Percentiles rank a stretch among this genome's conserved stretches.
These are phyloP conservation scores for Hypolimnas misippus DNA, from an alignment of 2,888 invertebrate species.

Conservation along the genomic window DNA sequence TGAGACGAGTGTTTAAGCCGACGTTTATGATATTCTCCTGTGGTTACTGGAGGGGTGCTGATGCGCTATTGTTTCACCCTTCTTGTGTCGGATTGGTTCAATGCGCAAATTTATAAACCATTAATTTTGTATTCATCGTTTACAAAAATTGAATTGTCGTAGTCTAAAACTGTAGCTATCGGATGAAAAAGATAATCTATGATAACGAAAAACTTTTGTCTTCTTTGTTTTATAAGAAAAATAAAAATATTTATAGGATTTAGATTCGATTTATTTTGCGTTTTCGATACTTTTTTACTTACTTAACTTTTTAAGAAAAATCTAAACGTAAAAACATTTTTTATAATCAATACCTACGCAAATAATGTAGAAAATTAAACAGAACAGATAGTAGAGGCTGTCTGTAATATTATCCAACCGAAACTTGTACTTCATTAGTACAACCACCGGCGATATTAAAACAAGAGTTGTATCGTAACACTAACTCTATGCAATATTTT, in stretches of 20 bases:
- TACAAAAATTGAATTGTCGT: constrained; percentile 24
- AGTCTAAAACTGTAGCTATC: no score
- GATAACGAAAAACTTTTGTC: no score
- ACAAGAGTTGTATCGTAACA: constrained; percentile 43
- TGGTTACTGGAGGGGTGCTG: constrained; percentile 75
- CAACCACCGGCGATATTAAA: constrained; percentile 34
- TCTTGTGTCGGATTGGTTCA: constrained; percentile 71
- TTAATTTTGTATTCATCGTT: constrained; percentile 24
- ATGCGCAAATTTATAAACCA: constrained; percentile 37
- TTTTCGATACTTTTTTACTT: no score
- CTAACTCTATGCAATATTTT: constrained; percentile 60
- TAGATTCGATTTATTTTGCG: no score
- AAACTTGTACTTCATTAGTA: constrained; percentile 27
- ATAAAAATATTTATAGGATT: no score
- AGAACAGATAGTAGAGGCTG: background rate
- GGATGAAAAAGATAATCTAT: no score
- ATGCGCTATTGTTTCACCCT: constrained; percentile 79
- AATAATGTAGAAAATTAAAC: background rate
- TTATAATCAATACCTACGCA: background rate
- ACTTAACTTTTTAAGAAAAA: no score
- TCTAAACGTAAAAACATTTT: background rate
- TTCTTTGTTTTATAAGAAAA: no score
- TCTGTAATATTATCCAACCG: constrained; percentile 14
- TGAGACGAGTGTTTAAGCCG: constrained; percentile 82
- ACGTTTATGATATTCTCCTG: constrained; percentile 83